Conservation (phyloP, 2,113 vertebrate species). For the Thryonomys swinderianus region DNA sequence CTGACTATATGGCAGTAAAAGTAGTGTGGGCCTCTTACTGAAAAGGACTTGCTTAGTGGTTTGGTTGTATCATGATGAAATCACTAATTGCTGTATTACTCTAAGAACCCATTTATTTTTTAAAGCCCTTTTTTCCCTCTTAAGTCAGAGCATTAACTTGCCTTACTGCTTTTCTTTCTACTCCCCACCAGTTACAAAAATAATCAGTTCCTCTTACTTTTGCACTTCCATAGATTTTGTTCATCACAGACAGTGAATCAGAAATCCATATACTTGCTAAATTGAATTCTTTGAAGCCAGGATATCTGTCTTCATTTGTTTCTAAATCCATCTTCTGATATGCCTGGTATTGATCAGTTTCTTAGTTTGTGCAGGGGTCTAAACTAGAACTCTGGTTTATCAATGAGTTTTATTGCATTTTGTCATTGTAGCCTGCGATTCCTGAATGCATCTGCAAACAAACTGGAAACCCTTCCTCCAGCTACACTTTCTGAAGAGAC, state of each 20-base stretch:
- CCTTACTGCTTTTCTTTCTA: not conserved
- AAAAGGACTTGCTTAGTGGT: not conserved
- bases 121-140: not conserved
- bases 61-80: not conserved
- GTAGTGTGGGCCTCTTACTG: not conserved
- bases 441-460: slow-evolving; percentile 97
- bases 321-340: not conserved
- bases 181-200: not conserved
- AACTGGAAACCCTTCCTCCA: slow-evolving; percentile 95
- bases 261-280: not conserved
- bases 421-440: slow-evolving; percentile 91
- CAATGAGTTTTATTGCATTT: slow-evolving; percentile 8
- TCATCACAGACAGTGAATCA: not conserved
- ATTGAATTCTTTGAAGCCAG: not conserved
- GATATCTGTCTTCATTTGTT: not conserved
- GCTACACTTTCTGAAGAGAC: slow-evolving; percentile 96
- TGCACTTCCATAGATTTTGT: not conserved
- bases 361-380: not conserved
- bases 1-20: not conserved
- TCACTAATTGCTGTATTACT: not conserved
- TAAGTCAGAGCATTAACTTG: not conserved
- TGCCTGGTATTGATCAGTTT: not conserved
- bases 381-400: not conserved
- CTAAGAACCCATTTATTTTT: not conserved
- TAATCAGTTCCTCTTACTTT: not conserved